Evolutionary conservation across 2,797 vertebrate species (phyloP).

Genomic region (Myotis vivesi): DNA sequence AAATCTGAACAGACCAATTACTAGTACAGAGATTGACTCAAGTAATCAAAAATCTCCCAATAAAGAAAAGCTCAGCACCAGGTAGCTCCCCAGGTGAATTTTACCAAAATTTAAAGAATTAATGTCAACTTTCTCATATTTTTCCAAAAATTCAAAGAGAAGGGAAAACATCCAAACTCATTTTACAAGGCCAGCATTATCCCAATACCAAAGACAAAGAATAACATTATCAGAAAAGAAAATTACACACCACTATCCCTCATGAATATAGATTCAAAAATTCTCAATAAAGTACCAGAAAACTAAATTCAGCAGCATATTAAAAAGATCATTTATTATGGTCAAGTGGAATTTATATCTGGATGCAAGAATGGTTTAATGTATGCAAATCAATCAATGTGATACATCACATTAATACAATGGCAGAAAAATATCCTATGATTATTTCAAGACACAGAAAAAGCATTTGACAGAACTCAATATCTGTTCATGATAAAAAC

Average conservation of each 20-base stretch:
- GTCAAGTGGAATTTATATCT: not conserved
- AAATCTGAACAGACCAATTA: not conserved
- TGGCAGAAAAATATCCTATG: not conserved
- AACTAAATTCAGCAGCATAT: not conserved
- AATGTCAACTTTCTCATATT: not conserved
- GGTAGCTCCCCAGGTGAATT: not conserved
- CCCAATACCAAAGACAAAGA: not conserved
- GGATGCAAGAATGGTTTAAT: not conserved
- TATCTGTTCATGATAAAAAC: not conserved
- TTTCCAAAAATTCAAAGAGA: not conserved
- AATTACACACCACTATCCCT: not conserved
- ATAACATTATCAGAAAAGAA: not conserved
- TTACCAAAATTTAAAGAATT: not conserved
- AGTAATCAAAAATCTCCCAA: not conserved
- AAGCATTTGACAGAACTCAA: not conserved
- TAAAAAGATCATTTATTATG: not conserved
- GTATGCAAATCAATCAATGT: not conserved
- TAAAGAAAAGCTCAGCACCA: not conserved
- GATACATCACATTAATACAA: not conserved
- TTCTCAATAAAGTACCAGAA: not conserved
- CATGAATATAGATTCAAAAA: not conserved
- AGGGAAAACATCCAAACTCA: not conserved
- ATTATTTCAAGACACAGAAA: not conserved
- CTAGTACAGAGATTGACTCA: not conserved
- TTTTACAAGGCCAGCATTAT: not conserved